These are phyloP conservation scores for Aplocera efformata DNA, from an alignment of 2,888 invertebrate genomes.

Conservation along the genomic window DNA sequence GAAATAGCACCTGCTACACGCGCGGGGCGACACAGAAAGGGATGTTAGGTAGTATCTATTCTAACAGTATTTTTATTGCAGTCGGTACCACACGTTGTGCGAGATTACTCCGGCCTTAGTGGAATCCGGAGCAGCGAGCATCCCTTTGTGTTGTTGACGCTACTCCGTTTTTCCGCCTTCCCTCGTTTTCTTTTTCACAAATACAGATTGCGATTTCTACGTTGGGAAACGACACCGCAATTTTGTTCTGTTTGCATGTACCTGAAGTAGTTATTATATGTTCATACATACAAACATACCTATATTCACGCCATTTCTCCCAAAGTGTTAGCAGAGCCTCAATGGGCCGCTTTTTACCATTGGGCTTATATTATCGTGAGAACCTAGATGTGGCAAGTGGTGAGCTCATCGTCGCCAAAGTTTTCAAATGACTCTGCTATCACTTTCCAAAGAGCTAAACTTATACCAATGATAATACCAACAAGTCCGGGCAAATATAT, in stretches of 20 bases:
- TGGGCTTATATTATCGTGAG: too few species aligned
- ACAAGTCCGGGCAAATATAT: too few species aligned
- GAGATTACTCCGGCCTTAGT: conserved; percentile 51
- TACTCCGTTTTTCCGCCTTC: conserved; percentile 48
- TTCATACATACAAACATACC: too few species aligned
- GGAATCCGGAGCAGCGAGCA: conserved; percentile 47
- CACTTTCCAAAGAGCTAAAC: too few species aligned
- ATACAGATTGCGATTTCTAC: conserved; percentile 48
- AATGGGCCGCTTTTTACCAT: too few species aligned
- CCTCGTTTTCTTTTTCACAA: conserved; percentile 48
- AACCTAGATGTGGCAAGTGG: too few species aligned
- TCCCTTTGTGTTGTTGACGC: conserved; percentile 54
- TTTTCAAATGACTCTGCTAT: too few species aligned
- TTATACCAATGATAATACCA: too few species aligned
- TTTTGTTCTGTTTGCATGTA: conserved; percentile 21
- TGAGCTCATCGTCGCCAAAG: too few species aligned
- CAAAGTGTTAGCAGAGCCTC: too few species aligned
- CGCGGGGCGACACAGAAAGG: conserved; percentile 22
- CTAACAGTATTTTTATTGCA: conserved; percentile 37
- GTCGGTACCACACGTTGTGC: conserved; percentile 39
- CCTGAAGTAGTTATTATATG: conserved; percentile 5
- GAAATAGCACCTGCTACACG: conserved; percentile 23
- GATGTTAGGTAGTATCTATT: conserved; percentile 27
- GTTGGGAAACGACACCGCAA: conserved; percentile 30
- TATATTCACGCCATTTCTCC: too few species aligned